Percentiles rank a stretch among this genome's conserved stretches.
Evolutionary conservation across 2,113 vertebrate species (phyloP).

Genomic region (Semicossyphus pulcher): DNA sequence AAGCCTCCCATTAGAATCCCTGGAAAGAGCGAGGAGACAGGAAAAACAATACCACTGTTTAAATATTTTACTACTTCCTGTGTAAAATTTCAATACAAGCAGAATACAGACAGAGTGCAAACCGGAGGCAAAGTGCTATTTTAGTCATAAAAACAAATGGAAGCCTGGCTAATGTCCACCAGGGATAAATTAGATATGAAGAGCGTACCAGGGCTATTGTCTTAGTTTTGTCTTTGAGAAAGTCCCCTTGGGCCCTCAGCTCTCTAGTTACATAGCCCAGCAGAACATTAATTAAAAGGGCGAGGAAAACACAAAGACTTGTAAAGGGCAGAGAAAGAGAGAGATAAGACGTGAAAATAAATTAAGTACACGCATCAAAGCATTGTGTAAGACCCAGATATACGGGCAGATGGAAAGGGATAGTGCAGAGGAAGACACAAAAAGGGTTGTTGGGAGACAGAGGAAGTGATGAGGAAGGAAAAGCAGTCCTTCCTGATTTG

Average conservation of each 20-base stretch:
- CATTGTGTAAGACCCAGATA: background rate
- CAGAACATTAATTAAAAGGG: slow-evolving; percentile 54
- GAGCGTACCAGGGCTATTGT: slow-evolving; percentile 15
- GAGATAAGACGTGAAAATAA: slow-evolving; percentile 29
- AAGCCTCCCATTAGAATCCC: slow-evolving; percentile 99
- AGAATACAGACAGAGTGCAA: background rate
- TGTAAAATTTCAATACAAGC: slow-evolving; percentile 19
- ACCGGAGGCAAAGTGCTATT: slow-evolving; percentile 24
- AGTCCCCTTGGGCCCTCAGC: slow-evolving; percentile 20
- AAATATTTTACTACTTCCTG: slow-evolving; percentile 25
- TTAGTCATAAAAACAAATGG: slow-evolving; percentile 24
- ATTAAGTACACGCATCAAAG: slow-evolving; percentile 27
- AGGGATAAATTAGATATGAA: slow-evolving; percentile 3
- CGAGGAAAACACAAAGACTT: slow-evolving; percentile 30
- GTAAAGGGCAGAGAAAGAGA: slow-evolving; percentile 27
- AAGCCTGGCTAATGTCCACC: slow-evolving; percentile 12
- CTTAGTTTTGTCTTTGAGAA: slow-evolving; percentile 45
- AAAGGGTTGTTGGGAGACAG: slow-evolving; percentile 3
- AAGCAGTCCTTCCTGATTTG: slow-evolving; percentile 51
- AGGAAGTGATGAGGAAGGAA: slow-evolving; percentile 65
- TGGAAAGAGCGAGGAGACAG: slow-evolving; percentile 71
- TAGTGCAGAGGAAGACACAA: slow-evolving; percentile 24
- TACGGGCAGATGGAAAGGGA: slow-evolving; percentile 1
- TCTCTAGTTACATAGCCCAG: slow-evolving; percentile 27
- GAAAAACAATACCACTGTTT: slow-evolving; percentile 18